Conservation (phyloP, 1,140 invertebrate species). For the Ips typographus region DNA sequence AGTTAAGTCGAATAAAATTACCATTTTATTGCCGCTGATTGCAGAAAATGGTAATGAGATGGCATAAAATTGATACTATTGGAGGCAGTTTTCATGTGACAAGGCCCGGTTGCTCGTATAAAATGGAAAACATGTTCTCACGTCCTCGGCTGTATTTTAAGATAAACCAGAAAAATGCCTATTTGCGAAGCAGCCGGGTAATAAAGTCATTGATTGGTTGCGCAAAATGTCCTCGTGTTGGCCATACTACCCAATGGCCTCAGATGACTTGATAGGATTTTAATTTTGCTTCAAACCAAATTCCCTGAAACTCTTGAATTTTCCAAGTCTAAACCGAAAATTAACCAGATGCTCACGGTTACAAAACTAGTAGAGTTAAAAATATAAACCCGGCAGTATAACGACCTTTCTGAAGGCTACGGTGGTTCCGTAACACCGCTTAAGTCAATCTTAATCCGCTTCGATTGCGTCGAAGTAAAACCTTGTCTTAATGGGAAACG, state of each 20-base stretch:
- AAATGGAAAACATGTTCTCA: slow-evolving; percentile 23
- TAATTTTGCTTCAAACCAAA: too few species aligned
- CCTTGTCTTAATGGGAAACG: slow-evolving; percentile 9
- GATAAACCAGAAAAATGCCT: neutral
- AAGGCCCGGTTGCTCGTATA: slow-evolving; percentile 9
- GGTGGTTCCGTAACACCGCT: neutral
- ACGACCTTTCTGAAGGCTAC: neutral
- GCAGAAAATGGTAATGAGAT: slow-evolving; percentile 32
- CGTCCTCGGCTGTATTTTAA: slow-evolving; percentile 4
- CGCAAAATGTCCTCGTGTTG: too few species aligned
- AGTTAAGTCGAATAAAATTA: slow-evolving; percentile 29
- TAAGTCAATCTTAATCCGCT: neutral
- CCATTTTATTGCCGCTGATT: slow-evolving; percentile 26
- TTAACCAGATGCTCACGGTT: too few species aligned
- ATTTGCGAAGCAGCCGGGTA: neutral
- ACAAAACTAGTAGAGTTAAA: too few species aligned
- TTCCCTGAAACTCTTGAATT: too few species aligned
- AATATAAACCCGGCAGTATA: neutral
- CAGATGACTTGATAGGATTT: too few species aligned
- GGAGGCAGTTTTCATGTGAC: slow-evolving; percentile 15
- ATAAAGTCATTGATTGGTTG: neutral
- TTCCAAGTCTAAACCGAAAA: too few species aligned
- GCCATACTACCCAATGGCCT: too few species aligned
- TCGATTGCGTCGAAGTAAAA: neutral
- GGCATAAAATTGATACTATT: slow-evolving; percentile 23